Conservation (phyloP, 2,888 invertebrate species). For the Linnaemya tessellans region DNA sequence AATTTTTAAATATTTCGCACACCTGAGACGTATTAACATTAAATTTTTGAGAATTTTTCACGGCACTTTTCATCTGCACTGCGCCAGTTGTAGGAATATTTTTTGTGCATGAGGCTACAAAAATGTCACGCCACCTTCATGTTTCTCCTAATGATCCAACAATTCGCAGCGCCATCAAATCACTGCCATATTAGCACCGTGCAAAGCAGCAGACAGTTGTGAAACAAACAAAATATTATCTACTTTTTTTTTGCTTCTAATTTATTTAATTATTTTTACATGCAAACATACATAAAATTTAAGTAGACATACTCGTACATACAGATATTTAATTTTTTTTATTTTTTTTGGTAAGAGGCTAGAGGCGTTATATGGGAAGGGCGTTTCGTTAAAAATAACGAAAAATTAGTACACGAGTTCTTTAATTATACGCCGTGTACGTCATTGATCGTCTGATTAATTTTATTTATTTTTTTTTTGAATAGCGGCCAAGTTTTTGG, state of each 20-base stretch:
- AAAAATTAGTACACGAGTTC: conserved; percentile 55
- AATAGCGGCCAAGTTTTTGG: conserved; percentile 58
- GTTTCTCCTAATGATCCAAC: conserved; percentile 12
- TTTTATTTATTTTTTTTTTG: no score
- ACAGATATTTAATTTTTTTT: not conserved
- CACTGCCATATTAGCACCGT: conserved; percentile 41
- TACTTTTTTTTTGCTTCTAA: conserved; percentile 21
- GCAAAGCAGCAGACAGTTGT: conserved; percentile 41
- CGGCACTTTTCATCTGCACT: not conserved
- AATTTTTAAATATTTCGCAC: conserved; percentile 32
- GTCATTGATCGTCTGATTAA: conserved; percentile 70
- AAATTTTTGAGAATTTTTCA: not conserved
- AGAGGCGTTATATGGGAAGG: not conserved
- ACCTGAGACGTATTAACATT: conserved; percentile 50
- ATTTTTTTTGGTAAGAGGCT: not conserved
- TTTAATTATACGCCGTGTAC: conserved; percentile 60
- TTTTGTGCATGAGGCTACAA: conserved; percentile 36
- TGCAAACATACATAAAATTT: not conserved
- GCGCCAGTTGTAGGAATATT: not conserved
- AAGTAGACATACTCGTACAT: no score
- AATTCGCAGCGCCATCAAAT: conserved; percentile 22
- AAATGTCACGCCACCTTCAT: conserved; percentile 56
- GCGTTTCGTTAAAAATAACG: conserved; percentile 49
- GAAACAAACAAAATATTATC: not conserved
- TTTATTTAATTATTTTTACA: conserved; percentile 52